A percentile compares a stretch with the other conserved stretches of the same genome.
These are phyloP conservation scores for Drosophila putrida DNA, from an alignment of 2,888 invertebrate genomes.

Conservation along the genomic window DNA sequence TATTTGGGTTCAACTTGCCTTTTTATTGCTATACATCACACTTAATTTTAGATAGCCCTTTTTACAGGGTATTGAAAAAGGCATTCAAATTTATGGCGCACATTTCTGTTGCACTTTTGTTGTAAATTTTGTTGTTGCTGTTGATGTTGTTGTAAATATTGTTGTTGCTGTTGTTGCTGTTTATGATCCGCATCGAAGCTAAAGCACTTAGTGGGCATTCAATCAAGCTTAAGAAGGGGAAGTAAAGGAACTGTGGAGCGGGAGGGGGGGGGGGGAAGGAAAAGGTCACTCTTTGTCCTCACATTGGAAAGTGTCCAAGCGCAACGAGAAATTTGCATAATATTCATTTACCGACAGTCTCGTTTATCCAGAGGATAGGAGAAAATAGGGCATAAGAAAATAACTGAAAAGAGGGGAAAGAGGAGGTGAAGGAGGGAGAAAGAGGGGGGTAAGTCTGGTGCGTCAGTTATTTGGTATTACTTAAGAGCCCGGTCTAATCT, in stretches of 20 bases:
- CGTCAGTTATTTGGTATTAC: slow-evolving; percentile 51
- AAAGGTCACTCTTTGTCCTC: neutral
- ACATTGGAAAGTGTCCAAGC: slow-evolving; percentile 66
- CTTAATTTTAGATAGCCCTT: neutral
- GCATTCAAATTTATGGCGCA: neutral
- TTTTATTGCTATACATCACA: too few species aligned
- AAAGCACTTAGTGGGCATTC: slow-evolving; percentile 74
- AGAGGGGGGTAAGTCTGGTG: neutral
- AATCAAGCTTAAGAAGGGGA: slow-evolving; percentile 44
- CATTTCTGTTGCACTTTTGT: slow-evolving; percentile 14
- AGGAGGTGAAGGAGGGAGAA: too few species aligned
- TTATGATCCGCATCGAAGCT: slow-evolving; percentile 57
- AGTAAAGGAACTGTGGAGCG: neutral
- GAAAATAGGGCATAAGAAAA: too few species aligned
- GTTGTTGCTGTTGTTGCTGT: slow-evolving; percentile 36
- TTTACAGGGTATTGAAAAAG: neutral
- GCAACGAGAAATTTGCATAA: slow-evolving; percentile 72
- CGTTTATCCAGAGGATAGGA: neutral
- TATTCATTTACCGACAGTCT: slow-evolving; percentile 49
- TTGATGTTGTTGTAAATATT: slow-evolving; percentile 12
- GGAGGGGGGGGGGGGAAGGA: neutral
- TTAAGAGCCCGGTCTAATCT: slow-evolving; percentile 62
- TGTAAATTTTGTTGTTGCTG: slow-evolving; percentile 10
- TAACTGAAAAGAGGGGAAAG: neutral
- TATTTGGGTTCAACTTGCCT: too few species aligned